A percentile compares a stretch with the other conserved stretches of the same genome.
These are phyloP conservation scores for Dynastes maya DNA, from an alignment of 2,888 invertebrate species.

Conservation along the genomic window DNA sequence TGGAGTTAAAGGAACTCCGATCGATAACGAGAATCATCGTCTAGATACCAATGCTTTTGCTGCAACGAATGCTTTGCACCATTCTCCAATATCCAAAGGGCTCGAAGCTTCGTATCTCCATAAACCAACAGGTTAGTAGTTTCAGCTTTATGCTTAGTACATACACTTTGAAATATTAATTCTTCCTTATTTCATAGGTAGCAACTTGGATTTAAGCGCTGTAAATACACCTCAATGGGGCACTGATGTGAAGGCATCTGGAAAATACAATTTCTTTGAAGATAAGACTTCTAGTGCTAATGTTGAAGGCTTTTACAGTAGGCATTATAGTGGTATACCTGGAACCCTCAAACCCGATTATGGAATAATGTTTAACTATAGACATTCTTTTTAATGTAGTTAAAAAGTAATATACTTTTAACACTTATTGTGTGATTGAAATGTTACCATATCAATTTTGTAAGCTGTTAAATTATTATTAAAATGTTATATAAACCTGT, in stretches of 20 bases:
- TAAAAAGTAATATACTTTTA: neutral
- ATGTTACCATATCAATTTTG: too few relatives aligned
- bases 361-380: conserved; percentile 36
- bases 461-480: too few relatives aligned
- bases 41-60: conserved; percentile 42
- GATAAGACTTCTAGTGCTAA: conserved; percentile 40
- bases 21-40: conserved; percentile 29
- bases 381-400: neutral
- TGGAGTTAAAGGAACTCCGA: conserved; percentile 36
- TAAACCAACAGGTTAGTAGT: conserved; percentile 34
- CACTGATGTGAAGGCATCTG: conserved; percentile 43
- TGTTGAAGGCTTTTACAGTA: conserved; percentile 29
- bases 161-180: too few relatives aligned
- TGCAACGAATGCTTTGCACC: conserved; percentile 25
- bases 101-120: conserved; percentile 44
- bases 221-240: conserved; percentile 36
- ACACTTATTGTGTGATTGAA: too few relatives aligned
- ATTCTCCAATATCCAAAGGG: conserved; percentile 22
- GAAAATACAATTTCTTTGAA: conserved; percentile 48
- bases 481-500: too few relatives aligned
- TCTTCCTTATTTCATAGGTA: conserved; percentile 29
- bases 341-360: conserved; percentile 37
- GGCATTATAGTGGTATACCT: conserved; percentile 13
- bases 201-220: conserved; percentile 31
- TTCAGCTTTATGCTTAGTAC: too few relatives aligned